These are phyloP conservation scores for Heliothis virescens DNA, from an alignment of 1,140 invertebrate species.

Conservation along the genomic window DNA sequence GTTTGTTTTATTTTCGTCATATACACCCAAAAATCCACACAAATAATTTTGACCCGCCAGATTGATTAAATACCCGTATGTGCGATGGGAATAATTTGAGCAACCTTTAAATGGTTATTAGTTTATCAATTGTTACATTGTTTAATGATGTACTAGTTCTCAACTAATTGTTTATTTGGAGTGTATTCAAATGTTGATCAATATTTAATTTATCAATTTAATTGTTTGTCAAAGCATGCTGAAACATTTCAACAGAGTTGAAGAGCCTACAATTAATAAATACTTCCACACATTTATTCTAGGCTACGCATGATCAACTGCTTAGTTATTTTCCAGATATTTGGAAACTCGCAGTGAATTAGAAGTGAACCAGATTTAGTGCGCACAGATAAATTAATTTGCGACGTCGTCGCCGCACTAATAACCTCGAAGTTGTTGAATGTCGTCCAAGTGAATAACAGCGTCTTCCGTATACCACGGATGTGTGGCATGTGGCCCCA, in stretches of 20 bases:
- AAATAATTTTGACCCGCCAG: no score
- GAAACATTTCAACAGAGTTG: neutral
- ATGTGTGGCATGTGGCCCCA: slow-evolving; percentile 63
- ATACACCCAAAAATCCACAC: no score
- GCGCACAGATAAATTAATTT: slow-evolving; percentile 59
- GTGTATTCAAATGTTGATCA: no score
- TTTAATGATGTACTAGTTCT: neutral
- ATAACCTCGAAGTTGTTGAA: slow-evolving; percentile 76
- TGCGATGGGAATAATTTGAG: neutral
- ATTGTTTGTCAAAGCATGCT: neutral
- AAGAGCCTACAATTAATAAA: neutral
- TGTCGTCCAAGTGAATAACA: slow-evolving; percentile 73
- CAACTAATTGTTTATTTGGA: neutral
- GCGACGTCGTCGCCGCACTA: slow-evolving; percentile 64
- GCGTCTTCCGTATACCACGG: slow-evolving; percentile 69
- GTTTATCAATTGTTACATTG: neutral
- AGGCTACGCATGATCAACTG: neutral
- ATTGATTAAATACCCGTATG: no score
- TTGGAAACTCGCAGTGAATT: slow-evolving; percentile 36
- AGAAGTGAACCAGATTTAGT: slow-evolving; percentile 46
- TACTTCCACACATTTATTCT: slow-evolving; percentile 12
- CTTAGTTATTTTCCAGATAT: slow-evolving; percentile 26
- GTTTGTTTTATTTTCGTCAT: no score
- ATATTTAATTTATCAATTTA: no score
- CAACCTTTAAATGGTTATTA: neutral